Base-by-base conservation (phyloP, 1,140 invertebrate species). In the Drosophila parabipectinata region DNA sequence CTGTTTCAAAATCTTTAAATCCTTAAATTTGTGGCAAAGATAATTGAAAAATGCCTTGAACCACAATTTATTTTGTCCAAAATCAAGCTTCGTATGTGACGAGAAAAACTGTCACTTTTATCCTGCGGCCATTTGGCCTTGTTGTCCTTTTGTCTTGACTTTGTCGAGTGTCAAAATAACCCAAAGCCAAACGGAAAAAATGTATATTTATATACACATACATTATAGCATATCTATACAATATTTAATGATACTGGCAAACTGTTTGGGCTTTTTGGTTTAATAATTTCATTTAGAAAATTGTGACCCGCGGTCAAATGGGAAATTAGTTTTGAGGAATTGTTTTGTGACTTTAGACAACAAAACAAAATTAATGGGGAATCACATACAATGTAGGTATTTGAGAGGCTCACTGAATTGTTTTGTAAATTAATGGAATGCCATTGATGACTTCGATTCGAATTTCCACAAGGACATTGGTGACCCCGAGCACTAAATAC, bases 281-380 rank as follows among this genome's bases (percentile, higher is more conserved):
- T 53, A 76, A 76, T 76, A 67, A 54, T 59, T 60, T 60, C 58
- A 66, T 58, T 53, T 14, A 15, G 28, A 10, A 73, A 81, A 74
- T 74, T 82, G 57, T 58, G 56, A 57, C 73, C 74, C 39, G 58
- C 52, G 67, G 79, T 60, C 28, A 32, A 26, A 64, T 75, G 50
- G 7, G 75, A 14, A 69, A 74, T 74, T 81, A 55, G 50, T 63
- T 73, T 47, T 53, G 34, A 47, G 28, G 6, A 9, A 10, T 47
- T 47, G 41, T 47, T 52, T 18, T 18, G 14, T 14, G 10, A 3
- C 12, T 3, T 12, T 1, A 5, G 26, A 14, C n/a, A 37, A 50
- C 44, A 28, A 60, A 52, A 41, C 59, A 53, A 45, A 45, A 62
- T 62, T 45, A 62, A 54, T 62, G 51, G 24, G 32, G 5, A 61